Percentiles rank a stretch among this genome's conserved stretches.
phyloP scores from a whole-genome alignment of 2,113 vertebrate species.

The Xerus inauris region DNA sequence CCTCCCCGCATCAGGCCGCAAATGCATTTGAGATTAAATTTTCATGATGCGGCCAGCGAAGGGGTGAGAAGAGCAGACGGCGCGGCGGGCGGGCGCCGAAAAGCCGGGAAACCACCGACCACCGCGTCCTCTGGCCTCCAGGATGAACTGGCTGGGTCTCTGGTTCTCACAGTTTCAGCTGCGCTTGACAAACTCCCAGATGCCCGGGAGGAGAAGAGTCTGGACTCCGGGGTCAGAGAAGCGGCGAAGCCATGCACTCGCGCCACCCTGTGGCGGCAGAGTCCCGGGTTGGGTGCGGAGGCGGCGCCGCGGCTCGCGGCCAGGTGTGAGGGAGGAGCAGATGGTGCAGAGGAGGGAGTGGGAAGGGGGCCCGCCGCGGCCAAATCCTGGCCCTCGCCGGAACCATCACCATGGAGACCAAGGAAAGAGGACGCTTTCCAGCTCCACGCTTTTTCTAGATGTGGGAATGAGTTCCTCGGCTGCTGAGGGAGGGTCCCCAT shows the following conservation, averaged over 20 bases:
- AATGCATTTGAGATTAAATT: constrained; percentile 75
- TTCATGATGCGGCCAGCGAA: constrained; percentile 58
- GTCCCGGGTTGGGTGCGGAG: constrained; percentile 2
- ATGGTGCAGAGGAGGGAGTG: constrained; percentile 76
- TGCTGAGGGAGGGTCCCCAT: neutral
- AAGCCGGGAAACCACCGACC: neutral
- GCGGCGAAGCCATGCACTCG: neutral
- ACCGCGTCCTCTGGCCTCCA: neutral
- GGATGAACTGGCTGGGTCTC: neutral
- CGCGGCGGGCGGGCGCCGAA: neutral
- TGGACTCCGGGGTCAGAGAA: neutral
- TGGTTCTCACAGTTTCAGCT: neutral
- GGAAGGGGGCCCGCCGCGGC: constrained; percentile 56
- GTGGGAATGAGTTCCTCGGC: neutral
- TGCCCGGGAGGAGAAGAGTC: neutral
- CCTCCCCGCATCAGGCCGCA: constrained; percentile 18
- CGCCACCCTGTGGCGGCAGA: constrained; percentile 65
- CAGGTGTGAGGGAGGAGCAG: constrained; percentile 78
- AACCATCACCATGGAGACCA: constrained; percentile 77
- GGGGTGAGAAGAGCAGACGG: neutral
- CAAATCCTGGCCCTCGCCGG: constrained; percentile 55
- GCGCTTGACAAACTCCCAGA: neutral
- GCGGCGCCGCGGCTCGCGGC: constrained; percentile 60
- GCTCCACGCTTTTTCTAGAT: neutral
- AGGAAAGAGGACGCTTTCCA: constrained; percentile 35